Percentiles rank a stretch among this genome's conserved stretches.
These are phyloP conservation scores for Ciconia stormi DNA, from an alignment of 2,113 vertebrate genomes.

Conservation along the genomic window DNA sequence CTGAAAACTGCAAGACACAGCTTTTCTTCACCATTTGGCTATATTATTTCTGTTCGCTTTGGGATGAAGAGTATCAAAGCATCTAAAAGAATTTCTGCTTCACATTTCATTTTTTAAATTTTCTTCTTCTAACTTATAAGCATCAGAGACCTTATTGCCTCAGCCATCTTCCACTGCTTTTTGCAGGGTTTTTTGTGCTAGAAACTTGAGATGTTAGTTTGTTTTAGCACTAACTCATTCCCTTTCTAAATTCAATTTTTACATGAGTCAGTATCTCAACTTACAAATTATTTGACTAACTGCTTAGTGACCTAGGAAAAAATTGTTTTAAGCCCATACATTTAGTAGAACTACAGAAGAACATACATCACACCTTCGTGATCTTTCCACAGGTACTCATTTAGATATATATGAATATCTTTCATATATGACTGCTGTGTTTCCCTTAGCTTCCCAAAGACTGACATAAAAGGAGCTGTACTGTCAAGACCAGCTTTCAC, in stretches of 20 bases:
- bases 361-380: not conserved
- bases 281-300: not conserved
- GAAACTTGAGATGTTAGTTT: not conserved
- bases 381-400: not conserved
- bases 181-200: not conserved
- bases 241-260: not conserved
- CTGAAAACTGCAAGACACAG: not conserved
- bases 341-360: not conserved
- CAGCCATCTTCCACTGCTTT: not conserved
- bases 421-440: not conserved
- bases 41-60: not conserved
- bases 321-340: not conserved
- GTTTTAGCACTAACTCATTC: not conserved
- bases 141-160: not conserved
- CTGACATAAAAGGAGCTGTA: not conserved
- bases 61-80: not conserved
- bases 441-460: not conserved
- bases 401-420: not conserved
- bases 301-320: not conserved
- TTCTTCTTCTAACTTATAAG: not conserved
- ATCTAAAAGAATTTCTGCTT: not conserved
- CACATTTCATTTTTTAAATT: not conserved
- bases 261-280: not conserved
- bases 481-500: not conserved
- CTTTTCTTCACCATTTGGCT: not conserved